A percentile compares a stretch with the other conserved stretches of the same genome.
Conservation (phyloP, 2,888 invertebrate genomes). For the Volucella inflata region DNA sequence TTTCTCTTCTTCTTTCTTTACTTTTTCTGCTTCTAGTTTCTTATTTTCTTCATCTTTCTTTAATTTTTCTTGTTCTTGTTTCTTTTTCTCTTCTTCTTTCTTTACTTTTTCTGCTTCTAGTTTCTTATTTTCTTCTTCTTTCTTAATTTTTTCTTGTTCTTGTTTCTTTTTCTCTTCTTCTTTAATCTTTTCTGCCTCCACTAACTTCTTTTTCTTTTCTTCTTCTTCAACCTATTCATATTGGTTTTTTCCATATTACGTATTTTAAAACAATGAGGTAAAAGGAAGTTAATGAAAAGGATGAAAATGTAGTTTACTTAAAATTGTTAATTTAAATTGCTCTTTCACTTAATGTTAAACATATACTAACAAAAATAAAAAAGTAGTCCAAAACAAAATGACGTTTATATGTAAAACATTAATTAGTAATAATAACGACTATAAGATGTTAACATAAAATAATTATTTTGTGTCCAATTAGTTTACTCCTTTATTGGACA, state of each 20-base stretch:
- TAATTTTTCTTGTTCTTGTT: conserved; percentile 83
- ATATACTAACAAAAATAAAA: conserved; percentile 24
- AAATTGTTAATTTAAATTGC: conserved; percentile 1
- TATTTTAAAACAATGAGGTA: neutral
- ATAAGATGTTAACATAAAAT: neutral
- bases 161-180: conserved; percentile 84
- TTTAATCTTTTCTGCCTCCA: conserved; percentile 72
- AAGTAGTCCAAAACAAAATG: neutral
- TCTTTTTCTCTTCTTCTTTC: conserved; percentile 84
- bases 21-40: conserved; percentile 41
- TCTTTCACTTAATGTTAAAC: neutral
- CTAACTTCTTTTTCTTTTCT: conserved; percentile 78
- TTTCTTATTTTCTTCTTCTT: conserved; percentile 84
- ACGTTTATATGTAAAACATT: neutral
- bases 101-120: conserved; percentile 82
- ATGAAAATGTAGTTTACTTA: conserved; percentile 4
- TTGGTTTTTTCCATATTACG: neutral
- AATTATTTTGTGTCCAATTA: neutral
- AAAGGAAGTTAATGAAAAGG: conserved; percentile 13
- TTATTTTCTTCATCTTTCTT: conserved; percentile 72
- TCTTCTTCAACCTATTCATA: conserved; percentile 77
- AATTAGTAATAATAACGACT: neutral
- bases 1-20: conserved; percentile 32
- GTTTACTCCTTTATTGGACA: neutral
- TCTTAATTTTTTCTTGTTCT: conserved; percentile 82